These are phyloP conservation scores for Latrodectus hesperus DNA, from an alignment of 2,888 invertebrate species.

Conservation along the genomic window DNA sequence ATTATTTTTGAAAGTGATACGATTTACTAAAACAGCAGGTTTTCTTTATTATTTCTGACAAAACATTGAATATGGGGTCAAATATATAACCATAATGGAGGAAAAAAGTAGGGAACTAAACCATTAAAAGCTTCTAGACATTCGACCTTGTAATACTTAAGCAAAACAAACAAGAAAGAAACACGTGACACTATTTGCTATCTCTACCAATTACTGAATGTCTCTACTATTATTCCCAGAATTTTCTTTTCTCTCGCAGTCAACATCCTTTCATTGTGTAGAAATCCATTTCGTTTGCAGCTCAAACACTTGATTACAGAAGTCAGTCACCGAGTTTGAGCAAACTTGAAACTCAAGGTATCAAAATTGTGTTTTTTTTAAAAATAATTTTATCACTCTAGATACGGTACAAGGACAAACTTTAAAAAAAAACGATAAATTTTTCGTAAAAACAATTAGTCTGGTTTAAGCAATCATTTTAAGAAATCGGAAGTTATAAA, in stretches of 20 bases:
- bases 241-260: not conserved
- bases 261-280: slow-evolving; percentile 29
- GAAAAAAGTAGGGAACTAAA: slow-evolving; percentile 6
- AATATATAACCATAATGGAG: slow-evolving; percentile 13
- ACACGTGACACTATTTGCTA: slow-evolving; percentile 49
- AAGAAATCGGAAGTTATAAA: no score
- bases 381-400: no score
- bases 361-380: no score
- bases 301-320: not conserved
- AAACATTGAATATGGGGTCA: slow-evolving; percentile 35
- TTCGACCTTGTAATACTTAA: slow-evolving; percentile 63
- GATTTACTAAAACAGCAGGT: not conserved
- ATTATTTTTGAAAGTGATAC: no score
- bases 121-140: slow-evolving; percentile 36
- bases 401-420: no score
- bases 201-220: not conserved
- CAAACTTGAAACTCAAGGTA: no score
- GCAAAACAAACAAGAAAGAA: slow-evolving; percentile 24
- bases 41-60: not conserved
- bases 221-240: slow-evolving; percentile 2
- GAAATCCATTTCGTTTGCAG: not conserved
- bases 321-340: not conserved
- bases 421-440: no score
- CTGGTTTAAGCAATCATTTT: no score
- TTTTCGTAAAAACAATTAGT: no score